Evolutionary conservation across 2,888 invertebrate genomes (phyloP).

Genomic region (Diarsia dahlii): DNA sequence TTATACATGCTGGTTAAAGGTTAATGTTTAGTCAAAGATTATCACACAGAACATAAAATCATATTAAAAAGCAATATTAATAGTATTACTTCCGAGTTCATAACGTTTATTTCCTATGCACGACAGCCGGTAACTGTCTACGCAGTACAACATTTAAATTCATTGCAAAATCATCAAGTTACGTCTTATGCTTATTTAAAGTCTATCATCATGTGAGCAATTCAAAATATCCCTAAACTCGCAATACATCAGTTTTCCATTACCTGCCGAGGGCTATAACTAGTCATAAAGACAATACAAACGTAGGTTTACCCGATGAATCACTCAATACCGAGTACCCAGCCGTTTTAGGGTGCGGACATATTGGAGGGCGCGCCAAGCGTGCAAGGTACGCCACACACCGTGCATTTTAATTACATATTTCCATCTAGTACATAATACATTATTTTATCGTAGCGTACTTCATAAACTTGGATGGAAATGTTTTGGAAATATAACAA

Average conservation of each 20-base stretch:
- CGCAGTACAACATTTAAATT: neutral
- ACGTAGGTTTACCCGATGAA: slow-evolving; percentile 66
- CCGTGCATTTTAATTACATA: slow-evolving; percentile 42
- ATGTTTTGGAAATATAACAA: slow-evolving; percentile 20
- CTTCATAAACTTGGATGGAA: slow-evolving; percentile 13
- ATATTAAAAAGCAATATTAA: slow-evolving; percentile 45
- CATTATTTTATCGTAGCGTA: slow-evolving; percentile 1
- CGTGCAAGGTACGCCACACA: slow-evolving; percentile 41
- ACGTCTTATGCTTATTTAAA: neutral
- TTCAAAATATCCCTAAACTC: slow-evolving; percentile 17
- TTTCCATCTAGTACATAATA: slow-evolving; percentile 7
- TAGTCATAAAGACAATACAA: slow-evolving; percentile 51
- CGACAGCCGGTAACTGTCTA: neutral
- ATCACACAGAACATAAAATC: slow-evolving; percentile 55
- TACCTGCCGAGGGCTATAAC: slow-evolving; percentile 38
- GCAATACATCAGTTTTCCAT: slow-evolving; percentile 20
- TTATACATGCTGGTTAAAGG: slow-evolving; percentile 56
- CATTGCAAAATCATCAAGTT: neutral
- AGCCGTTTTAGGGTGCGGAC: slow-evolving; percentile 57
- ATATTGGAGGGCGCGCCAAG: slow-evolving; percentile 46
- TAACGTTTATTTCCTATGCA: slow-evolving; percentile 8
- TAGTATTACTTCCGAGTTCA: slow-evolving; percentile 48
- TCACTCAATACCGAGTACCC: slow-evolving; percentile 48
- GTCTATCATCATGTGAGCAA: slow-evolving; percentile 7
- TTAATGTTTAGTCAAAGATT: slow-evolving; percentile 52